Evolutionary conservation across 2,888 invertebrate genomes (phyloP), one percentile per base, ranked within the genome.

Genomic region (Trimorus sp.): DNA sequence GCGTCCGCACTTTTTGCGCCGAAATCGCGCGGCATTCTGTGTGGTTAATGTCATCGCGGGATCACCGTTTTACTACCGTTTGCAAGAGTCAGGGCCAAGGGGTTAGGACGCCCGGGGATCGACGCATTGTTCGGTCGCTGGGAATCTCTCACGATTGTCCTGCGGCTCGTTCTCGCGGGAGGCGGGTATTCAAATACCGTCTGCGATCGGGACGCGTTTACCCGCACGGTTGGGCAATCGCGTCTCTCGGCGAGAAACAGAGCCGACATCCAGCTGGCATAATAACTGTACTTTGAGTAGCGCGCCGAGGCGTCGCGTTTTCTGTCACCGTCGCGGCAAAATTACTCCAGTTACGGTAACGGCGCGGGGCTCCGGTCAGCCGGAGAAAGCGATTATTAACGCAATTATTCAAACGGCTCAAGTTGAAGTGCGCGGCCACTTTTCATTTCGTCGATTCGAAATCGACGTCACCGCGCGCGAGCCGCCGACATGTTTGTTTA

Each of bases 91-190:
- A 85, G 85, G 81, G 81, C 82, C 80, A 80, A 83, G 82, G 59
- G 76, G 85, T 79, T 77, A 81, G 75, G 77, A 70, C 71, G 83
- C 65, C 56, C 84, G 83, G 82, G 84, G 80, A 83, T 69, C 84
- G 84, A 86, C 79, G 86, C 87, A 90, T 90, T 90, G 90, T 91
- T 89, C 86, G 83, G 40, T 85, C 85, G 84, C 87, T 91, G 91
- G 90, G 91, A 91, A 86, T 89, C 89, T 91, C 91, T 88, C 91
- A 91, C 89, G 89, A 91, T 91, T 91, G 91, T 91, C 90, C 85
- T 82, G 87, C 84, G 87, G 87, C 87, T 88, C 85, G 86, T 88
- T 91, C 89, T 89, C 88, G 90, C 88, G 89, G 89, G 86, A 90
- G 88, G 84, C 85, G 83, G 83, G 87, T 89, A 90, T 90, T 91